Base-by-base conservation (phyloP, 2,888 invertebrate genomes). In the Epinotia ramella region DNA sequence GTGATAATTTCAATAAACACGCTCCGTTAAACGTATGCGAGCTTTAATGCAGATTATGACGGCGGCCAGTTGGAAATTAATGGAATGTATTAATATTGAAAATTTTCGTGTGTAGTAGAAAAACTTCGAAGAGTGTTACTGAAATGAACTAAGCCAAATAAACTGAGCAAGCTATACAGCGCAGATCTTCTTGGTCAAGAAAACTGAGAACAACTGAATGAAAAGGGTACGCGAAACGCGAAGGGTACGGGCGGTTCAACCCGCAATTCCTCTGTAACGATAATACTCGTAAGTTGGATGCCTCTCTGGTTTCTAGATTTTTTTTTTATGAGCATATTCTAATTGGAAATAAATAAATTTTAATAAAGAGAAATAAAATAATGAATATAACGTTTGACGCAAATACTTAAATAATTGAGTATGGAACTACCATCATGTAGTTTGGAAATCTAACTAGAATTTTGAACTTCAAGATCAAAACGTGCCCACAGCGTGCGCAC, bases 1-100 rank as follows among this genome's bases (percentile, higher is more conserved):
- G 69, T 67, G 76, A 76, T 77, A 77, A 77, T 77, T 77, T 77
- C 77, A 77, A 77, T 77, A 69, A 76, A 57, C 73, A 73, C 71
- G 74, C 67, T 18, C 59, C 49, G 13, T 24, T 59, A 60, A 49
- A 66, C 49, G 49, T 74, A 74, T 65, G 66, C 40, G 70, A 53
- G 75, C 24, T 68, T 63, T 64, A 53, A 68, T 73, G 62, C 13
- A 63, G 69, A 75, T 70, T 70, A 75, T 65, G 33, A 65, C 46
- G 33, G 49, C 49, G 33, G 60, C 40, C 18, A 7, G 66, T 28
- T 16, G 9, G 13, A 28, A 53, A 68, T 62, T 62, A 63, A 68
- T 53, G 63, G 62, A 46, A 69, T 57, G n/a, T n/a, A 3, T 6
- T 56, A 40, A 44, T 59, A 53, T 9, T n/a, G 49, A 65, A 24